Evolutionary conservation across 2,113 vertebrate species (phyloP).

Genomic region (Athene cunicularia): DNA sequence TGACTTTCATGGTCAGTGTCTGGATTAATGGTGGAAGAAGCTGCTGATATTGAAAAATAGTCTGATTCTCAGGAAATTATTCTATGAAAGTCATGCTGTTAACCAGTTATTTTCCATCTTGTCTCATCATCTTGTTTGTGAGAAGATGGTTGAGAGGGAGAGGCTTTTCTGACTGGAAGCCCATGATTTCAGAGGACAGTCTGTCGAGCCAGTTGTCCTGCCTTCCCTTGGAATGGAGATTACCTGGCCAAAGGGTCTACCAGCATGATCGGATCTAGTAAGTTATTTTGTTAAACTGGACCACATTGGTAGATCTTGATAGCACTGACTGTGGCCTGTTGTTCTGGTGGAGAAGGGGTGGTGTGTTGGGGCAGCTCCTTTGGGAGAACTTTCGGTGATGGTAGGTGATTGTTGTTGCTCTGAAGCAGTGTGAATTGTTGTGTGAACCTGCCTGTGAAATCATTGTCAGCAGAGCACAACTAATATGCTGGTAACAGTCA

Average conservation of each 20-base stretch:
- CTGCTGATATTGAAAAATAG: neutral
- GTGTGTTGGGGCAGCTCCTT: accelerated
- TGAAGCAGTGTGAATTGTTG: neutral
- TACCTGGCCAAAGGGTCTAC: neutral
- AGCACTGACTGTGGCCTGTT: neutral
- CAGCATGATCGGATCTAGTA: neutral
- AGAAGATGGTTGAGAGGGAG: neutral
- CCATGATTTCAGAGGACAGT: neutral
- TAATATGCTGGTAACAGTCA: neutral
- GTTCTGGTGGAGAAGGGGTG: neutral
- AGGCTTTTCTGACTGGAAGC: neutral
- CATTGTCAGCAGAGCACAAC: neutral
- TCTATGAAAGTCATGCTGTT: neutral
- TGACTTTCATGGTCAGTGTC: neutral
- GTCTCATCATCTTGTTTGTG: neutral
- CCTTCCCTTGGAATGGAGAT: neutral
- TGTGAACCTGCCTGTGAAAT: neutral
- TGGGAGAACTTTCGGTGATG: neutral
- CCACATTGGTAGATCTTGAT: neutral
- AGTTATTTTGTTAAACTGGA: neutral
- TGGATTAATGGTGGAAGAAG: neutral
- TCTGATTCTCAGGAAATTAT: neutral
- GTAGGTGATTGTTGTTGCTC: neutral
- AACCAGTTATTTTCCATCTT: neutral
- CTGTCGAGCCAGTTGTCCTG: neutral